Base-by-base conservation (phyloP, 2,888 invertebrate genomes). In the Zonitis immaculata region DNA sequence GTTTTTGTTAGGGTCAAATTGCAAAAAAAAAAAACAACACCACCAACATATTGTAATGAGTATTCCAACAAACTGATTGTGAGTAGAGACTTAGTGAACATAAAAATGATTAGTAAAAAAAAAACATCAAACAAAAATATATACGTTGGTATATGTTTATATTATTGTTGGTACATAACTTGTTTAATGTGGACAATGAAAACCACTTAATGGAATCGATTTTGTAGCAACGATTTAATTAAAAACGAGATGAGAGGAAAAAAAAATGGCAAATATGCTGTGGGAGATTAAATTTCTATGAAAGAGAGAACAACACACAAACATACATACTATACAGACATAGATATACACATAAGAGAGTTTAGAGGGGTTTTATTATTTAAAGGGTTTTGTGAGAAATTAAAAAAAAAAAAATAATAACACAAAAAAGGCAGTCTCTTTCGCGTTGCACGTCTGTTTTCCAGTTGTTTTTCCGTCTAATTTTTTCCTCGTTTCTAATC, bases 131-230 rank as follows among this genome's bases (percentile, higher is more conserved):
- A n/a, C n/a, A n/a, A n/a, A n/a, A n/a, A n/a, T n/a, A n/a, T n/a
- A n/a, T n/a, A n/a, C n/a, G n/a, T n/a, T n/a, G n/a, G n/a, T n/a
- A n/a, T n/a, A n/a, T n/a, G n/a, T n/a, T n/a, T n/a, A n/a, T n/a
- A n/a, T n/a, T n/a, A n/a, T n/a, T n/a, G n/a, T n/a, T n/a, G 26
- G 18, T 32, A 44, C 47, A 51, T 54, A 51, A 47, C 54, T 54
- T 50, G 42, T 50, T 54, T 54, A 54, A 54, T 50, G 54, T 44
- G 54, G 50, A 56, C 56, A 56, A 52, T 56, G 52, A 47, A 52
- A 56, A 49, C 56, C 56, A 56, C 52, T 56, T 56, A 53, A 56
- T 56, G 47, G 43, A 44, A 56, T 53, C 56, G 52, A 56, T 53
- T 53, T 26, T 44, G 35, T 42, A 44, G 56, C 52, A 28, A 48